These are phyloP conservation scores for Pygmarrhopalites habei DNA, from an alignment of 1,140 invertebrate genomes.

Conservation along the genomic window DNA sequence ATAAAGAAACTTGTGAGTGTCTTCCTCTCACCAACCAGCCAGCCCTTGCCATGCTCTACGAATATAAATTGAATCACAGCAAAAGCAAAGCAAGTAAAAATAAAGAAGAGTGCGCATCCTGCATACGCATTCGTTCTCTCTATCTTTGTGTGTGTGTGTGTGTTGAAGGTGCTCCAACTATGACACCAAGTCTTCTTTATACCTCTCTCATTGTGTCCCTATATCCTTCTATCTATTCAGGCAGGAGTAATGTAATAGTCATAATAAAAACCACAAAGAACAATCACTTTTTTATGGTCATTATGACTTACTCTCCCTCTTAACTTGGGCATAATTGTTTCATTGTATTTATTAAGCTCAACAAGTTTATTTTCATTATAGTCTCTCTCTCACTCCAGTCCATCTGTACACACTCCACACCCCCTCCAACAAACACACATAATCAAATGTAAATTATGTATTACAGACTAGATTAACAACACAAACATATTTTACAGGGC, in stretches of 20 bases:
- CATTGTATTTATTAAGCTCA: background rate
- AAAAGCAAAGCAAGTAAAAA: too few relatives aligned
- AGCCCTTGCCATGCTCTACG: background rate
- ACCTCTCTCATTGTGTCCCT: too few relatives aligned
- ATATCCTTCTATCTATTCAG: too few relatives aligned
- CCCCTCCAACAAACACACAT: too few relatives aligned
- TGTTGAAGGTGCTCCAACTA: too few relatives aligned
- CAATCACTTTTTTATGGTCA: conserved; percentile 11
- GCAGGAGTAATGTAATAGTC: background rate
- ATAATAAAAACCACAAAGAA: background rate
- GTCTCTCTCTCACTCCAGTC: too few relatives aligned
- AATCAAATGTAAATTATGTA: background rate
- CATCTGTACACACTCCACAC: too few relatives aligned
- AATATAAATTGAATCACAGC: background rate
- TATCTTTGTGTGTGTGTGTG: too few relatives aligned
- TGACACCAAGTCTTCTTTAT: too few relatives aligned
- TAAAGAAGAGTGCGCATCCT: too few relatives aligned
- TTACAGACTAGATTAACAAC: background rate
- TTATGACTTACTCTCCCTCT: background rate
- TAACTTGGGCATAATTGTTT: background rate
- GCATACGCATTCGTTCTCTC: too few relatives aligned
- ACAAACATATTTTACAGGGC: background rate
- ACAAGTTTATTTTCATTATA: conserved; percentile 4
- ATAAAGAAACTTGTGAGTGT: background rate
- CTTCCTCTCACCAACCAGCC: background rate